Evolutionary conservation across 2,888 invertebrate species (phyloP).

Genomic region (Himalopsyche kuldschensis): DNA sequence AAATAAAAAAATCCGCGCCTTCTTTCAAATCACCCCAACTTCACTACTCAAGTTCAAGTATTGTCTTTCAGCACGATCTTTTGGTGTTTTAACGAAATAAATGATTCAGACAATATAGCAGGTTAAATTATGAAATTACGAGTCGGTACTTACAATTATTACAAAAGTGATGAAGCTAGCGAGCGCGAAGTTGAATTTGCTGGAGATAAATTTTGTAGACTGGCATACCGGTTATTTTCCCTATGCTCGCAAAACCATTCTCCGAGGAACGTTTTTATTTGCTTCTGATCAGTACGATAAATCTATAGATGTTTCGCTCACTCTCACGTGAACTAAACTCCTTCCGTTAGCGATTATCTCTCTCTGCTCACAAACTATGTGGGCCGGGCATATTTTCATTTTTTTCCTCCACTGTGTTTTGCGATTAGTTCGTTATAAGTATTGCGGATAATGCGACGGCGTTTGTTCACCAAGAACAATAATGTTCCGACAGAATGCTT

Average conservation of each 20-base stretch:
- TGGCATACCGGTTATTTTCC: conserved; percentile 32
- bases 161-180: neutral
- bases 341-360: neutral
- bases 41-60: neutral
- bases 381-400: conserved; percentile 31
- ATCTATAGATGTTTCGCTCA: conserved; percentile 1
- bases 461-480: neutral
- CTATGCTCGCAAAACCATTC: conserved; percentile 3
- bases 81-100: too few relatives aligned
- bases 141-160: neutral
- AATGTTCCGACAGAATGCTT: neutral
- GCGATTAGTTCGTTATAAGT: conserved; percentile 18
- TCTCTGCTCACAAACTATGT: conserved; percentile 18
- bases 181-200: conserved; percentile 5
- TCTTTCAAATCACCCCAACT: neutral
- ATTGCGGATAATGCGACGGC: neutral
- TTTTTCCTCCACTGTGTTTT: conserved; percentile 5
- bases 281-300: conserved; percentile 1
- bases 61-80: too few relatives aligned
- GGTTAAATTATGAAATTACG: neutral
- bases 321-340: neutral
- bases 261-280: conserved; percentile 5
- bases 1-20: neutral
- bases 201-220: conserved; percentile 14
- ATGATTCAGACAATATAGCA: too few relatives aligned